Percentiles rank a stretch among this genome's conserved stretches.
phyloP scores from a whole-genome alignment of 2,113 vertebrate species.

The Passer montanus region DNA sequence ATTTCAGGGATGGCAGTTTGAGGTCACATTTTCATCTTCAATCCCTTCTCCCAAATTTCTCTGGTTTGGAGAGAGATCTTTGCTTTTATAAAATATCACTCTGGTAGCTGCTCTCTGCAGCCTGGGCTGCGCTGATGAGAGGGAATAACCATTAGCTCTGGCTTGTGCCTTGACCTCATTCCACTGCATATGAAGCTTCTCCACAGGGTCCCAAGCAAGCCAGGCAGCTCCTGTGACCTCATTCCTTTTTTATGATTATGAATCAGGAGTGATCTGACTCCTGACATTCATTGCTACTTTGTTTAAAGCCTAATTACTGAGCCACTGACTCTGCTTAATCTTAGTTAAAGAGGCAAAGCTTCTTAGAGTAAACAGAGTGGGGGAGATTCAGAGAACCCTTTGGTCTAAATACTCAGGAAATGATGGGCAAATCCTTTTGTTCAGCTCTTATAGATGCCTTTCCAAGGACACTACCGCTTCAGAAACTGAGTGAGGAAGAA shows the following conservation, averaged over 20 bases:
- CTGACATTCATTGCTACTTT: not conserved
- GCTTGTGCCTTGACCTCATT: not conserved
- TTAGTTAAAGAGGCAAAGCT: conserved; percentile 59
- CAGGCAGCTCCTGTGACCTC: not conserved
- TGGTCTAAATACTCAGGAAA: not conserved
- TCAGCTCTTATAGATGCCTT: not conserved
- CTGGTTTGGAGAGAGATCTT: not conserved
- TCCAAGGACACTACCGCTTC: conserved; percentile 21
- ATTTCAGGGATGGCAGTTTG: not conserved
- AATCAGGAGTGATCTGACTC: conserved; percentile 18
- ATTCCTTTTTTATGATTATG: not conserved
- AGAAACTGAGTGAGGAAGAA: not conserved
- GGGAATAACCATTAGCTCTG: not conserved
- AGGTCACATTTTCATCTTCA: not conserved
- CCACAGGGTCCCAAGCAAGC: not conserved
- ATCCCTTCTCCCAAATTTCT: not conserved
- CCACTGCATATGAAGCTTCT: accelerated
- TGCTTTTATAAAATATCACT: not conserved
- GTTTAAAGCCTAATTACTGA: conserved; percentile 56
- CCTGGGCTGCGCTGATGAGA: not conserved
- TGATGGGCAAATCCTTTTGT: not conserved
- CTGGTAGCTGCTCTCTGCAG: not conserved
- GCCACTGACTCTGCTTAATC: conserved; percentile 40
- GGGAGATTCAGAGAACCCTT: conserved; percentile 5
- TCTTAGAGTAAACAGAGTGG: conserved; percentile 46